phyloP scores from a whole-genome alignment of 2,888 invertebrate species.

The Ferdinandea cuprea region DNA sequence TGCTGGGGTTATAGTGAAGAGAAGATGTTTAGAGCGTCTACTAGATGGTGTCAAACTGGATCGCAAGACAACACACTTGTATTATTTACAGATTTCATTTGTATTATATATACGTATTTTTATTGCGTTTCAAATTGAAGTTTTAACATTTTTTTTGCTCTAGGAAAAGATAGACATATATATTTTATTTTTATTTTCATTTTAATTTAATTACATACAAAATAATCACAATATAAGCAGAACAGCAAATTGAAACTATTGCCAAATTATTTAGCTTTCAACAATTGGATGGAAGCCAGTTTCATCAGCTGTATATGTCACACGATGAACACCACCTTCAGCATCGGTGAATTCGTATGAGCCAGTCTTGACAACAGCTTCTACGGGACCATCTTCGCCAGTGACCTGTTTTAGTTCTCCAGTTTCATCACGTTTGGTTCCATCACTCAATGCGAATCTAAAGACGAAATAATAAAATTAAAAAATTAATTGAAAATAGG shows the following conservation, averaged over 20 bases:
- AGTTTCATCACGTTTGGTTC: constrained; percentile 76
- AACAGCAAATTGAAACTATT: constrained; percentile 63
- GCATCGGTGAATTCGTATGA: constrained; percentile 77
- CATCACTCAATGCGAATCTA: constrained; percentile 76
- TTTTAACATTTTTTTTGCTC: constrained; percentile 38
- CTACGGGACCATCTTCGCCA: constrained; percentile 76
- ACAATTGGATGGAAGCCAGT: constrained; percentile 77
- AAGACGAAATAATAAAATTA: constrained; percentile 5
- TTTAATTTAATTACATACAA: constrained; percentile 55
- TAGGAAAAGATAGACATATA: constrained; percentile 54
- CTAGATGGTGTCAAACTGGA: no score
- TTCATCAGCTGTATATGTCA: constrained; percentile 78
- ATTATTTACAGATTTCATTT: constrained; percentile 9
- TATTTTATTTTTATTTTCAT: constrained; percentile 44
- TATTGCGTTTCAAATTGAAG: constrained; percentile 60
- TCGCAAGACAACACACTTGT: not conserved
- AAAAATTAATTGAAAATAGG: no score
- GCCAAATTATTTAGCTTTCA: constrained; percentile 68
- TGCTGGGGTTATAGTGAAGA: no score
- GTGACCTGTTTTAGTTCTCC: constrained; percentile 76
- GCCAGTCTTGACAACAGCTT: constrained; percentile 77
- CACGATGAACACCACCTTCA: constrained; percentile 76
- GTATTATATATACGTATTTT: constrained; percentile 64
- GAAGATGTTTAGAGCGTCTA: no score
- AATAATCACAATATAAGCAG: constrained; percentile 67